phyloP scores from a whole-genome alignment of 2,888 invertebrate genomes.

The Drosophila barbarae region DNA sequence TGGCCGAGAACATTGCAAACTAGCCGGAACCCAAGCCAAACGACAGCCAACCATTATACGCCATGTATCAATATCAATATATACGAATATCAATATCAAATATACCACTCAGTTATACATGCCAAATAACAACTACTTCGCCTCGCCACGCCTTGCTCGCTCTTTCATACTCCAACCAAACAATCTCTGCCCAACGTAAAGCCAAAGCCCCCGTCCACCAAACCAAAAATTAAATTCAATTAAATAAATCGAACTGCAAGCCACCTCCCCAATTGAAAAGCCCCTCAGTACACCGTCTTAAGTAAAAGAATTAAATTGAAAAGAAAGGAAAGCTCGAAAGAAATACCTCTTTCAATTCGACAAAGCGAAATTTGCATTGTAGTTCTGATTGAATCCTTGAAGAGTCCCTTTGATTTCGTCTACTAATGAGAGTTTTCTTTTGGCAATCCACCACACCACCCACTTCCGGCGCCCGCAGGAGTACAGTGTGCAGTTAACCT shows the following conservation, averaged over 20 bases:
- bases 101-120: conserved; percentile 42
- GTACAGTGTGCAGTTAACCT: conserved; percentile 98
- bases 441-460: conserved; percentile 16
- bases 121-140: conserved; percentile 46
- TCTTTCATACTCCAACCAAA: conserved; percentile 50
- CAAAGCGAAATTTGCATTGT: conserved; percentile 65
- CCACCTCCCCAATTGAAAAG: conserved; percentile 51
- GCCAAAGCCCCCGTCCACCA: conserved; percentile 17
- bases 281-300: conserved; percentile 45
- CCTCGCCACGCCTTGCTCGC: conserved; percentile 68
- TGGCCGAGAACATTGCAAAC: conserved; percentile 43
- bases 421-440: conserved; percentile 47
- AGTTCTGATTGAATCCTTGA: conserved; percentile 57
- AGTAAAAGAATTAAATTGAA: conserved; percentile 18
- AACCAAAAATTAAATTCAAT: conserved; percentile 34
- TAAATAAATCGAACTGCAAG: conserved; percentile 52
- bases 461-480: conserved; percentile 82
- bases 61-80: conserved; percentile 31
- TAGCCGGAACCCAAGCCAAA: conserved; percentile 44
- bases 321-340: conserved; percentile 43
- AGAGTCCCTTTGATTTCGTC: conserved; percentile 29
- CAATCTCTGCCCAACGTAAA: conserved; percentile 32
- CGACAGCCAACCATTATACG: conserved; percentile 31
- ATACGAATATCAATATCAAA: conserved; percentile 37
- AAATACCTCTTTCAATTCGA: conserved; percentile 47